Conservation (phyloP, 2,797 vertebrate genomes). For the Tenualosa ilisha region DNA sequence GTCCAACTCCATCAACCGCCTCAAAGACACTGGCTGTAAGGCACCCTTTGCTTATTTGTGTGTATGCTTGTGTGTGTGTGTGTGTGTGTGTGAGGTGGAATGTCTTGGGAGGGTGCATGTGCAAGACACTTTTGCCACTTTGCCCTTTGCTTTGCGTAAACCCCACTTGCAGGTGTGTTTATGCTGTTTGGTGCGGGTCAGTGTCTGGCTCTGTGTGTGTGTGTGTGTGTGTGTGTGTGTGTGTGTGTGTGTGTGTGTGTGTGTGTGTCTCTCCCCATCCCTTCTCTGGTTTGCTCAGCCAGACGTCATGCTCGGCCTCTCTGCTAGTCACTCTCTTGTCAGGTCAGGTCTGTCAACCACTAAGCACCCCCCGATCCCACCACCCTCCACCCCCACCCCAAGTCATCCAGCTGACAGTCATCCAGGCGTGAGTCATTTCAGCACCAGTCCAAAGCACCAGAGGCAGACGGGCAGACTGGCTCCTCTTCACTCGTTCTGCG, state of each 20-base stretch:
- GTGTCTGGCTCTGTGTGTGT: neutral
- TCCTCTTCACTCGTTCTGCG: neutral
- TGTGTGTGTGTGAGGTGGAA: constrained; percentile 9
- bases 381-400: neutral
- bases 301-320: neutral
- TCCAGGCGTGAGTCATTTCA: neutral
- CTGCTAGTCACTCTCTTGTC: neutral
- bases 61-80: neutral
- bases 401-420: neutral
- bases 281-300: neutral
- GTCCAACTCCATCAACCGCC: constrained; percentile 95
- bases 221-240: neutral
- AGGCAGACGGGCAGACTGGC: neutral
- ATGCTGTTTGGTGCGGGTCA: neutral
- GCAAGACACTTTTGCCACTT: neutral
- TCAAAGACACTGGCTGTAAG: constrained; percentile 99
- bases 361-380: too few relatives aligned
- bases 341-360: neutral
- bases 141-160: neutral
- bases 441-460: neutral
- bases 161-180: neutral
- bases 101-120: neutral
- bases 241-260: too few relatives aligned
- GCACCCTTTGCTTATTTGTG: constrained; percentile 57
- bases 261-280: neutral